Percentiles rank a stretch among this genome's conserved stretches.
phyloP scores from a whole-genome alignment of 2,797 vertebrate genomes.

The Catamblyrhynchus diadema region DNA sequence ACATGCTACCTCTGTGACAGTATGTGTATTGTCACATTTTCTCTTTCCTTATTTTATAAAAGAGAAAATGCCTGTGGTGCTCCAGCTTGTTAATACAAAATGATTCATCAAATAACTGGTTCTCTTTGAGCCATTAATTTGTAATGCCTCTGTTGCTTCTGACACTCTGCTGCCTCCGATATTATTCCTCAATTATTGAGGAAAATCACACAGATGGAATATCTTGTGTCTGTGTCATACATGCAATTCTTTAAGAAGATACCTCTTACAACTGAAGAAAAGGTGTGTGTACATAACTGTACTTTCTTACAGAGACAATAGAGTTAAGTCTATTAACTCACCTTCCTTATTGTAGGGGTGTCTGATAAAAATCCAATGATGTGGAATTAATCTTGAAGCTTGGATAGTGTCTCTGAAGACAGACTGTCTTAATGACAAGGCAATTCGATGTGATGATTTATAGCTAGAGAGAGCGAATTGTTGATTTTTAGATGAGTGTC shows the following conservation, averaged over 20 bases:
- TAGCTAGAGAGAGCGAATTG: neutral
- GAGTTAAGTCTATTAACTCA: neutral
- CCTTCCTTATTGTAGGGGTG: neutral
- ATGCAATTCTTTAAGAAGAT: neutral
- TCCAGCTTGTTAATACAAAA: neutral
- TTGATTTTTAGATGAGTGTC: neutral
- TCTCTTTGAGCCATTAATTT: conserved; percentile 24
- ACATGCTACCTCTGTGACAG: neutral
- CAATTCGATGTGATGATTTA: conserved; percentile 10
- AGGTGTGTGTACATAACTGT: neutral
- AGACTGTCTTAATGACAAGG: neutral
- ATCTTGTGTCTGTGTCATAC: neutral
- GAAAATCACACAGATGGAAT: neutral
- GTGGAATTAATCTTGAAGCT: conserved; percentile 26
- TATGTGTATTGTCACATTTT: neutral
- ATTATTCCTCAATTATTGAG: neutral
- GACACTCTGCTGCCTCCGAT: neutral
- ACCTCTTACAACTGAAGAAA: neutral
- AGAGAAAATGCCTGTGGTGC: neutral
- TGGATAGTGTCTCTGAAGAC: neutral
- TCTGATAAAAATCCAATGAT: conserved; percentile 4
- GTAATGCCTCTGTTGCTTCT: neutral
- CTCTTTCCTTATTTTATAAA: neutral
- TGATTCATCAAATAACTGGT: neutral
- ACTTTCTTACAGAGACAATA: neutral